Base-by-base conservation (phyloP, 2,888 invertebrate species). In the Pammene aurita region DNA sequence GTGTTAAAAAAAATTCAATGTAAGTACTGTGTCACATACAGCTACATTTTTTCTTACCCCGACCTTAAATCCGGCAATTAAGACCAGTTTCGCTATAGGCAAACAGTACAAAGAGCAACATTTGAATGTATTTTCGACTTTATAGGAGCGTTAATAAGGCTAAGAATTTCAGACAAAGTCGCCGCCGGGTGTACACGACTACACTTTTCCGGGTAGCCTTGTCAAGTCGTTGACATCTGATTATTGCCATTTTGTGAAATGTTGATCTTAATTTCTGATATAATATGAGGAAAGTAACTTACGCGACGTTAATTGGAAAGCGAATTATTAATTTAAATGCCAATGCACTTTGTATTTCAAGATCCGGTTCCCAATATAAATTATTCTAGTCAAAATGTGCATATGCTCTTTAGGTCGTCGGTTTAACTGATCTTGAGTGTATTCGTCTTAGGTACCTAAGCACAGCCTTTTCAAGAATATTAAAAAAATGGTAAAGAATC, bases 181-280 rank as follows among this genome's bases (percentile, higher is more conserved):
- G 63, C 9, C 48, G 65, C 26, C 54, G 38, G 16, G 26, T 58
- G 65, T 74, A 71, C 65, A 68, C 61, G 67, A 35, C 52, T 58
- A 41, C 63, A 61, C 68, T 75, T 79, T 83, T 84, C 84, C 83
- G 80, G 81, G 78, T 81, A 76, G 72, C 82, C 82, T 82, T 82
- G 81, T 76, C 72, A 75, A 73, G 78, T 72, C 76, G 78, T 79
- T 82, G 80, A 81, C 81, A 78, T 75, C 71, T 71, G 66, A 57
- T 58, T 73, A 71, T 71, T 73, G 73, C 71, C 69, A 72, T 76
- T 80, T 74, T 72, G 73, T 73, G 76, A 73, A 77, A 79, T 79
- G 75, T 74, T 66, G 72, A 67, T 72, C 73, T 65, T 65, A 69
- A 69, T 69, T 55, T 16, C 50, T 60, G 69, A 69, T 69, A 69